A percentile compares a stretch with the other conserved stretches of the same genome.
Evolutionary conservation across 2,888 invertebrate genomes (phyloP).

Genomic region (Limnephilus rhombicus): DNA sequence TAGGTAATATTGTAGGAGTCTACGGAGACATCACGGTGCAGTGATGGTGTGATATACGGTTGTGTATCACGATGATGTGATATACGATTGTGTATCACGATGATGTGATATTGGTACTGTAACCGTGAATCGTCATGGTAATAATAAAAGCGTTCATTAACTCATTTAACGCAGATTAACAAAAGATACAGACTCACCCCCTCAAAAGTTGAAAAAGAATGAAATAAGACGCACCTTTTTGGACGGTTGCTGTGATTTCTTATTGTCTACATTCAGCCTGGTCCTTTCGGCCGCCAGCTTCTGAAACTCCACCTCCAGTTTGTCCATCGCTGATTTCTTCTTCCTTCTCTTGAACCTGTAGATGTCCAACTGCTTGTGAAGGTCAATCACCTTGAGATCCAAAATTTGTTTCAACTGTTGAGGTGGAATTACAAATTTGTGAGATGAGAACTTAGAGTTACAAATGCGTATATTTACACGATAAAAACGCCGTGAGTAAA

Average conservation of each 20-base stretch:
- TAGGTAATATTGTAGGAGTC: too few species aligned
- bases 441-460: not conserved
- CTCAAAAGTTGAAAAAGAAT: not conserved
- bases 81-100: too few species aligned
- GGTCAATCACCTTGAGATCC: slow-evolving; percentile 84
- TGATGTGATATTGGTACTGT: too few species aligned
- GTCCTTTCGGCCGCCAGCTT: slow-evolving; percentile 79
- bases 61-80: too few species aligned
- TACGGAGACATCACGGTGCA: too few species aligned
- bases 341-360: slow-evolving; percentile 83
- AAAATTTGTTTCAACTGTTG: slow-evolving; percentile 72
- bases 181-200: too few species aligned
- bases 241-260: slow-evolving; percentile 78
- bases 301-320: slow-evolving; percentile 81
- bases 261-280: slow-evolving; percentile 72
- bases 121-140: too few species aligned
- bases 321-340: slow-evolving; percentile 78
- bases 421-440: not conserved
- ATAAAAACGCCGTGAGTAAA: too few species aligned
- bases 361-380: slow-evolving; percentile 85
- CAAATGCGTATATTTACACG: too few species aligned
- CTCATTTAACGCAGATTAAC: too few species aligned
- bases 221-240: slow-evolving; percentile 77
- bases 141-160: too few species aligned
- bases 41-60: too few species aligned